phyloP scores from a whole-genome alignment of 37 sponge, comb jelly and placozoan species.

The Amphimedon queenslandica region DNA sequence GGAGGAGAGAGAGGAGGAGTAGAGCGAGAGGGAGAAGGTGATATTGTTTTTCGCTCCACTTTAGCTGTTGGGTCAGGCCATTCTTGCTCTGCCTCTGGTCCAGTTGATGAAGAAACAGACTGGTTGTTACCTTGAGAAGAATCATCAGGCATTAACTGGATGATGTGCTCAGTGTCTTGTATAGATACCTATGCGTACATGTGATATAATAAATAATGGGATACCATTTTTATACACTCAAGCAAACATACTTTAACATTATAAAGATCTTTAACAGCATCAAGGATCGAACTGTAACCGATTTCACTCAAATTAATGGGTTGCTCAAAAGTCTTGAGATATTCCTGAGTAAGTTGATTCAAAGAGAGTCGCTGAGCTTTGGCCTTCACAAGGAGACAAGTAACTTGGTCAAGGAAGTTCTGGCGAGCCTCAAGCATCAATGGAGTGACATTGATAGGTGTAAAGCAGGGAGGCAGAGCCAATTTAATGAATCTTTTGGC shows the following conservation, averaged over 20 bases:
- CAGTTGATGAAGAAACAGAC: too few relatives aligned
- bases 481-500: slow-evolving; percentile 4
- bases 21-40: too few relatives aligned
- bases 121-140: too few relatives aligned
- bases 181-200: too few relatives aligned
- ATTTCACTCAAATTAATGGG: not conserved
- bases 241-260: slow-evolving; percentile 56
- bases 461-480: not conserved
- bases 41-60: too few relatives aligned
- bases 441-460: slow-evolving; percentile 11
- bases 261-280: slow-evolving; percentile 17
- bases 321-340: slow-evolving; percentile 28
- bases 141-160: too few relatives aligned
- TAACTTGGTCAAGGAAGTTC: slow-evolving; percentile 33
- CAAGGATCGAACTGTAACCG: not conserved
- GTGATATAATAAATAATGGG: too few relatives aligned
- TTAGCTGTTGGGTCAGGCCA: too few relatives aligned
- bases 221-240: too few relatives aligned
- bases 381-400: slow-evolving; percentile 17
- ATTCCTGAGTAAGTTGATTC: slow-evolving; percentile 15
- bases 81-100: too few relatives aligned
- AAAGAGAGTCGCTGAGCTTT: slow-evolving; percentile 6
- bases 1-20: too few relatives aligned
- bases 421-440: not conserved
- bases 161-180: too few relatives aligned